phyloP scores from a whole-genome alignment of 2,797 vertebrate genomes.

The Coendou prehensilis region DNA sequence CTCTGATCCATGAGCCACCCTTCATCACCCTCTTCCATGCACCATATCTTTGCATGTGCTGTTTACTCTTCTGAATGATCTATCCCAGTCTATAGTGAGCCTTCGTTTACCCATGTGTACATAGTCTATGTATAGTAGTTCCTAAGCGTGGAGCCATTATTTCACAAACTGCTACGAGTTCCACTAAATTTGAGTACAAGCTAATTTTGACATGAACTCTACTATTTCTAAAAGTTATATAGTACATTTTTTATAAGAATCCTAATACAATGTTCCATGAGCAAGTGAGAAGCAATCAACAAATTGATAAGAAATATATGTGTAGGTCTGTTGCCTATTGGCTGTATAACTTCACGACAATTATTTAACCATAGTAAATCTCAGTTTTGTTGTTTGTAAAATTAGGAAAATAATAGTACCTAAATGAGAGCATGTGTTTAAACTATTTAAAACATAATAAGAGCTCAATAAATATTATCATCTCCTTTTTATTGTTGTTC shows the following conservation, averaged over 20 bases:
- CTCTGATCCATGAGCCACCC: not conserved
- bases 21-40: not conserved
- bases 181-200: not conserved
- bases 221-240: conserved; percentile 45
- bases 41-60: not conserved
- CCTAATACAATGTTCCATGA: not conserved
- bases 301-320: not conserved
- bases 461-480: not conserved
- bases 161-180: not conserved
- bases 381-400: conserved; percentile 25
- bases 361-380: not conserved
- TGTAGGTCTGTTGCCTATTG: not conserved
- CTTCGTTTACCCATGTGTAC: not conserved
- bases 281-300: not conserved
- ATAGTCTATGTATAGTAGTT: not conserved
- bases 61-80: not conserved
- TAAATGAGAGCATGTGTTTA: not conserved
- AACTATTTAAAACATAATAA: not conserved
- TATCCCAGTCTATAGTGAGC: not conserved
- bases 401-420: not conserved
- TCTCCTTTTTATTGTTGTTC: not conserved
- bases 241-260: not conserved
- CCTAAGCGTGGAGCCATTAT: not conserved
- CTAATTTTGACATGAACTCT: conserved; percentile 11
- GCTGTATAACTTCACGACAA: not conserved